Evolutionary conservation across 2,888 invertebrate species (phyloP), one percentile per base, ranked within the genome.

Genomic region (Lissocephala sabroskyi): DNA sequence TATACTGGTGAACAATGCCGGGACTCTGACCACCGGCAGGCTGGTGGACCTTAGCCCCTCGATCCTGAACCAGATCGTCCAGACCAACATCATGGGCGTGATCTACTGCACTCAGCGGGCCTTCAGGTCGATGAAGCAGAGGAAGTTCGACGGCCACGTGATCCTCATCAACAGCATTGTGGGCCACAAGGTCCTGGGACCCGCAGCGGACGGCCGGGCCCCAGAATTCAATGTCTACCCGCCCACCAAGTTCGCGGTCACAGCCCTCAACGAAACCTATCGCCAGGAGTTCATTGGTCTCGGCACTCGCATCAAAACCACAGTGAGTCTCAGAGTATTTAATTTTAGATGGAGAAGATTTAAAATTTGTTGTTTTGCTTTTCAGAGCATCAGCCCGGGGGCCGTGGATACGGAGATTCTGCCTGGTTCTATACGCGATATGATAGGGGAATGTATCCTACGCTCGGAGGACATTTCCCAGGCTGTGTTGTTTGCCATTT

Each of bases 1-100:
- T 65, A 84, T 90, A 3, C 82, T 89, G 46, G 77, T 90, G 1
- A 90, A 90, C 67, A 89, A 88, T 65, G 89, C 89, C 2, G 89
- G 87, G 1, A 67, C 86, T 1, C 7, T 67, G 14, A 56, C 50
- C 5, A 1, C 32, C 0, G 82, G 83, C 1, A 57, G 59, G 9
- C 42, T 82, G 18, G 53, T 60, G 11, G 67, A 64, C 13, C 70
- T 75, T 70, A 56, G 65, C 2, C 33, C 62, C 1, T 18, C 56
- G 0, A 23, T 41, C 0, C 29, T 76, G 1, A 62, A 73, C 30
- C 62, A 82, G 30, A 71, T 85, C 0, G 61, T 88, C 1, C 86
- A 87, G 54, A 84, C 85, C 9, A 88, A 88, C 68, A 54, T 86
- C 1, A 85, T 83, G 61, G 87, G 85, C 1, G 66, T 85, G 1